Evolutionary conservation across 2,888 invertebrate genomes (phyloP), one percentile per base, ranked within the genome.

Genomic region (Troilus luridus): DNA sequence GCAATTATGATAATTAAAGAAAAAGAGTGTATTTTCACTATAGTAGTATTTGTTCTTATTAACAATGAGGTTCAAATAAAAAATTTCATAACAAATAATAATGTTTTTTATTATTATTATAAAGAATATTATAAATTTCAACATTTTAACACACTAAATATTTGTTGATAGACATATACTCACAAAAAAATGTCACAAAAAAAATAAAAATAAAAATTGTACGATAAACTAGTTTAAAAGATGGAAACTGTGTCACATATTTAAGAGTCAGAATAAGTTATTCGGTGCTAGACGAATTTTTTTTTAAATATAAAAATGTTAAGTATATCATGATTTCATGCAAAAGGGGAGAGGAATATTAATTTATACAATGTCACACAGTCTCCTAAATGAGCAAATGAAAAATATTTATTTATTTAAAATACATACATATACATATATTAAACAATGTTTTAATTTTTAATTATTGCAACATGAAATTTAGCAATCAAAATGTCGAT

Each of bases 111-210:
- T 89, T 88, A 91, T 62, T 88, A 91, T 60, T 91, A 91, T 88
- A 88, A 91, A 91, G 91, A 77, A 91, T 91, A 91, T 91, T 91
- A 88, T 88, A 88, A 91, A 88, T 88, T 91, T 91, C 88, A 91
- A 91, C 91, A 91, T 91, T 91, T 91, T 91, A 91, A 91, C 88
- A 88, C 91, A 90, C 90, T 90, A 90, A 90, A 88, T 90, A 90
- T 58, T 88, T 88, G 60, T 88, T 90, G 81, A 72, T 90, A 90
- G 88, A 90, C 90, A 90, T 85, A 59, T 62, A 90, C 88, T 85
- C 85, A 85, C 90, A 81, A 90, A 85, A 85, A 62, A 62, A 64
- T 60, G 60, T 88, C 85, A 85, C 90, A 81, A 90, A 85, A 77
- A 54, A 62, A 62, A 14, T 8, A 54, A 90, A 67, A 60, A 67